phyloP scores from a whole-genome alignment of 2,797 vertebrate genomes.

The Micrastur ruficollis region DNA sequence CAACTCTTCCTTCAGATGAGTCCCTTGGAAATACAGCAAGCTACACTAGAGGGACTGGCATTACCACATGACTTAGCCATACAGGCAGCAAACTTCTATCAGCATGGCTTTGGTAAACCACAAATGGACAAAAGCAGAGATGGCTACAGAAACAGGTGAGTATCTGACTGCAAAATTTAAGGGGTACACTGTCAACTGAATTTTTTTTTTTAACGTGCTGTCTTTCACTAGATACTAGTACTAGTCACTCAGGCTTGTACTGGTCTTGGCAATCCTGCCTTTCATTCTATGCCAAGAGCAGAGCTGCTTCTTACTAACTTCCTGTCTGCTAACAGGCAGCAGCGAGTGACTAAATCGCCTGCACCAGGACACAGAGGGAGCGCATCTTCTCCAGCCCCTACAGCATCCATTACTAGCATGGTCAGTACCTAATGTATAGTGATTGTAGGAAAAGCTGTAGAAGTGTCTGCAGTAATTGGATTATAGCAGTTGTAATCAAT shows the following conservation, averaged over 20 bases:
- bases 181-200: neutral
- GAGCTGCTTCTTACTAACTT: neutral
- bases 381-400: slow-evolving; percentile 84
- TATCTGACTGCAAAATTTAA: neutral
- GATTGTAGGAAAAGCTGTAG: neutral
- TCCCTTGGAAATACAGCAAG: slow-evolving; percentile 84
- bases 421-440: slow-evolving; percentile 69
- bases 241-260: neutral
- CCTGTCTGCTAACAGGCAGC: slow-evolving; percentile 75
- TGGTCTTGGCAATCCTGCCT: neutral
- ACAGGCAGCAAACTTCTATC: slow-evolving; percentile 85
- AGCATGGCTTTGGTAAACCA: slow-evolving; percentile 85
- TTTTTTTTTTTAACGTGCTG: neutral
- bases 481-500: rapidly evolving
- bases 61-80: slow-evolving; percentile 89
- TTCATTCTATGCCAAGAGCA: neutral
- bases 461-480: neutral
- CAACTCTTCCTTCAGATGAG: slow-evolving; percentile 79
- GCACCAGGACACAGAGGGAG: slow-evolving; percentile 84
- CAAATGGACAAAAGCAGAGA: slow-evolving; percentile 84
- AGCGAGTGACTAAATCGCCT: slow-evolving; percentile 86
- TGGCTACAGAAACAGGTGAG: slow-evolving; percentile 86
- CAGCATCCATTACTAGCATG: slow-evolving; percentile 92
- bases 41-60: slow-evolving; percentile 85
- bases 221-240: neutral